Evolutionary conservation across 2,888 invertebrate genomes (phyloP).

Genomic region (Acleris holmiana): DNA sequence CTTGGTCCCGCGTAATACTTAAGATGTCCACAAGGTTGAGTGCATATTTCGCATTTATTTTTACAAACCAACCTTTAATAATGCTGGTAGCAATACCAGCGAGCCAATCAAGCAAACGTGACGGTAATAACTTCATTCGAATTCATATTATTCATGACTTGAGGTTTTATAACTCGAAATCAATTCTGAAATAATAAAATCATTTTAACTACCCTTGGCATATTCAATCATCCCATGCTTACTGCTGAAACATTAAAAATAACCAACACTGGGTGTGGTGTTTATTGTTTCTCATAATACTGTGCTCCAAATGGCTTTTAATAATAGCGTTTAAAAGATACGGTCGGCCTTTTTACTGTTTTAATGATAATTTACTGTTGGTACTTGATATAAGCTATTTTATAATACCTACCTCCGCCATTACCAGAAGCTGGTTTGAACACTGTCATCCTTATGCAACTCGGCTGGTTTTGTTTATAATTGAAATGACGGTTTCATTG

Average conservation of each 20-base stretch:
- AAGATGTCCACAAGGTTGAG: too few species aligned
- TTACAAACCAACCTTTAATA: too few species aligned
- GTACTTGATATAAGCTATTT: slow-evolving; percentile 6
- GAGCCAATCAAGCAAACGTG: slow-evolving; percentile 35
- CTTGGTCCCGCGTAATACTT: too few species aligned
- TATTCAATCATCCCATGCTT: slow-evolving; percentile 55
- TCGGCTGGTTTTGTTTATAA: too few species aligned
- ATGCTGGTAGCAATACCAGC: not conserved
- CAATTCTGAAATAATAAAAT: slow-evolving; percentile 61
- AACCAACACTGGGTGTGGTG: slow-evolving; percentile 52
- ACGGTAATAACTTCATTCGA: slow-evolving; percentile 58
- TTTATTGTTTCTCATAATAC: slow-evolving; percentile 57
- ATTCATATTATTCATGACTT: slow-evolving; percentile 33
- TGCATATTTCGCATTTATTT: too few species aligned
- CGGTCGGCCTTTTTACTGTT: slow-evolving; percentile 56
- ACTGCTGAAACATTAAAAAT: slow-evolving; percentile 53
- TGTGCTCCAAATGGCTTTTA: slow-evolving; percentile 57
- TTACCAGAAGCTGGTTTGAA: too few species aligned
- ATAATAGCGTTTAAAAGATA: slow-evolving; percentile 56
- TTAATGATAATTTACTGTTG: slow-evolving; percentile 38
- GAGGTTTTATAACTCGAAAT: slow-evolving; percentile 48
- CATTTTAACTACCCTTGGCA: slow-evolving; percentile 46
- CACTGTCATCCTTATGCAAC: too few species aligned
- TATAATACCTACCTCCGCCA: not conserved
- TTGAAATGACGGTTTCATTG: too few species aligned